phyloP scores from a whole-genome alignment of 1,140 invertebrate genomes.

The Acarapis woodi region DNA sequence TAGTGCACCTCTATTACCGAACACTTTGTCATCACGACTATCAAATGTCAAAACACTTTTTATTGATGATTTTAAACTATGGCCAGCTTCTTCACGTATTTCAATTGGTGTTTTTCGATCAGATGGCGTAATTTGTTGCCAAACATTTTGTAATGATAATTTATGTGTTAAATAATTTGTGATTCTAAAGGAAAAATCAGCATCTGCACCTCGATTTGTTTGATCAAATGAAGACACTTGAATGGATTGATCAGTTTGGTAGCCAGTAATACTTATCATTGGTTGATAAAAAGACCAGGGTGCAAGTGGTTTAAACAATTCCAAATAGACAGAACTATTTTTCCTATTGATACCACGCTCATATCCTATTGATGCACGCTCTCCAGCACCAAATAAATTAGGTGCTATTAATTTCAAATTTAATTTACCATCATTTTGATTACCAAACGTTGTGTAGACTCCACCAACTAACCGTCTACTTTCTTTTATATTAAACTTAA shows the following conservation, averaged over 20 bases:
- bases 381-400: conserved; percentile 50
- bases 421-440: conserved; percentile 45
- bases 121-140: conserved; percentile 34
- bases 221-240: conserved; percentile 44
- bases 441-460: conserved; percentile 47
- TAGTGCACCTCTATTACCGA: conserved; percentile 36
- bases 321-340: conserved; percentile 35
- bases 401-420: conserved; percentile 34
- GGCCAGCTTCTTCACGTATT: conserved; percentile 49
- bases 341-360: conserved; percentile 36
- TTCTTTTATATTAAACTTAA: conserved; percentile 52
- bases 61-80: conserved; percentile 54
- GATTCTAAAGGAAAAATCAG: conserved; percentile 17
- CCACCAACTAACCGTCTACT: conserved; percentile 36
- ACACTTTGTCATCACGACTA: conserved; percentile 39
- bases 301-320: conserved; percentile 38
- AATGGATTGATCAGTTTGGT: conserved; percentile 37
- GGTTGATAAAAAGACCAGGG: conserved; percentile 12
- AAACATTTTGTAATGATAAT: conserved; percentile 47
- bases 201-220: conserved; percentile 18
- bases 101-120: conserved; percentile 34
- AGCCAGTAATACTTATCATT: conserved; percentile 26
- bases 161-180: conserved; percentile 29
- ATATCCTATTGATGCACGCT: conserved; percentile 41
- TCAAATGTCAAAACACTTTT: conserved; percentile 41